Evolutionary conservation across 2,797 vertebrate genomes (phyloP).

Genomic region (Muscicapa striata): DNA sequence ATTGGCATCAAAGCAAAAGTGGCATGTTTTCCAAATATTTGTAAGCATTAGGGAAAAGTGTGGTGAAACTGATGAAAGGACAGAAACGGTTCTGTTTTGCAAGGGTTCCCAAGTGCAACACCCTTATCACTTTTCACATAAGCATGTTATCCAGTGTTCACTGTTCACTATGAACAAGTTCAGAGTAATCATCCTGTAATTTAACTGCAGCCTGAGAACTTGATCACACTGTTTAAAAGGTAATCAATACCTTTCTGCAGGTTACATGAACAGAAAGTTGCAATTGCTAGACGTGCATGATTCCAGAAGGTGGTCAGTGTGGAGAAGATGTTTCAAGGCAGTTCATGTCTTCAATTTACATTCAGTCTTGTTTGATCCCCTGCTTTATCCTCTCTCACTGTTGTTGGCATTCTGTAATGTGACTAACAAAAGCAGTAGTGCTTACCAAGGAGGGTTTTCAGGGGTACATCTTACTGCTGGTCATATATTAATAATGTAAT

Average conservation of each 20-base stretch:
- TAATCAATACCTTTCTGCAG: background rate
- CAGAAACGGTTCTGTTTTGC: conserved; percentile 12
- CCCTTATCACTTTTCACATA: background rate
- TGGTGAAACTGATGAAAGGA: background rate
- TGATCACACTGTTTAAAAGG: background rate
- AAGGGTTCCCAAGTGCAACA: background rate
- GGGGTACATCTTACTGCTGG: background rate
- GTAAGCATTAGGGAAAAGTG: background rate
- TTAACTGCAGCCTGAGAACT: background rate
- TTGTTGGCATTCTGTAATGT: background rate
- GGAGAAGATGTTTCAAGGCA: background rate
- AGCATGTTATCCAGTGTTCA: background rate
- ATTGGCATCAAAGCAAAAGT: conserved; percentile 12
- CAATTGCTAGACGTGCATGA: background rate
- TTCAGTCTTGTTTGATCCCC: background rate
- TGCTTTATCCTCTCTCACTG: background rate
- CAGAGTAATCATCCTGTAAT: background rate
- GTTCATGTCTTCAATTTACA: background rate
- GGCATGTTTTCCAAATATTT: background rate
- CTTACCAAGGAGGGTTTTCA: background rate
- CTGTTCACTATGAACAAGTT: background rate
- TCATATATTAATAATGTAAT: background rate
- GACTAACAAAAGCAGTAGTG: background rate
- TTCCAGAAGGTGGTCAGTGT: background rate
- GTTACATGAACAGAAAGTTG: background rate